phyloP scores from a whole-genome alignment of 2,888 invertebrate species.

The Drosophila buzzatii region DNA sequence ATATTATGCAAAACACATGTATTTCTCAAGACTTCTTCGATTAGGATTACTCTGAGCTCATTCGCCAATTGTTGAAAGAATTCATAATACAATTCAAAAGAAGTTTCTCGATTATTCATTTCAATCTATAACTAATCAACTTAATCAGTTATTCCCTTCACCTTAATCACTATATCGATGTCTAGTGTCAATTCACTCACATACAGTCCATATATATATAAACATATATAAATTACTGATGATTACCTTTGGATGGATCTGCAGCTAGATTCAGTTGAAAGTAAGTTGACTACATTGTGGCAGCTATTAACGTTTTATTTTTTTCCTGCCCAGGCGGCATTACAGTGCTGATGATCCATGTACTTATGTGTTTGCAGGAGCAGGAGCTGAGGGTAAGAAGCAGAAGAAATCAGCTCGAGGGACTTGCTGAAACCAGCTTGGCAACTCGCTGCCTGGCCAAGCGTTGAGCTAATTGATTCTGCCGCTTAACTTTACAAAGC shows the following conservation, averaged over 20 bases:
- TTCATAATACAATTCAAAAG: not conserved
- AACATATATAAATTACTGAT: not conserved
- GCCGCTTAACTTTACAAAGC: constrained; percentile 65
- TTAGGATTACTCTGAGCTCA: not conserved
- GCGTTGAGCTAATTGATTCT: constrained; percentile 72
- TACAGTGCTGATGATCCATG: constrained; percentile 18
- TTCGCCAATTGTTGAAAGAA: not conserved
- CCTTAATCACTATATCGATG: not conserved
- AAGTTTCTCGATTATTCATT: no score
- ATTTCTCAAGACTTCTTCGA: not conserved
- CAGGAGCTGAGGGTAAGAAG: not conserved
- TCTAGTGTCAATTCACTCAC: not conserved
- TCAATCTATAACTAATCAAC: no score
- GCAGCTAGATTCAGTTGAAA: not conserved
- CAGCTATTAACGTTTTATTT: not conserved
- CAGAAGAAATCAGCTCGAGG: not conserved
- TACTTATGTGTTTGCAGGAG: not conserved
- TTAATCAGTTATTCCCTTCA: not conserved
- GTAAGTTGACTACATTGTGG: constrained; percentile 2
- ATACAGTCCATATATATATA: not conserved
- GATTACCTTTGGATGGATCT: not conserved
- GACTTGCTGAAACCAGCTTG: constrained; percentile 7
- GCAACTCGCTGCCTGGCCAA: constrained; percentile 17
- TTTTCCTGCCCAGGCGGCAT: not conserved
- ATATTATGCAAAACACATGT: not conserved